These are phyloP conservation scores for Neoarius graeffei DNA, from an alignment of 2,113 vertebrate species.

Conservation along the genomic window DNA sequence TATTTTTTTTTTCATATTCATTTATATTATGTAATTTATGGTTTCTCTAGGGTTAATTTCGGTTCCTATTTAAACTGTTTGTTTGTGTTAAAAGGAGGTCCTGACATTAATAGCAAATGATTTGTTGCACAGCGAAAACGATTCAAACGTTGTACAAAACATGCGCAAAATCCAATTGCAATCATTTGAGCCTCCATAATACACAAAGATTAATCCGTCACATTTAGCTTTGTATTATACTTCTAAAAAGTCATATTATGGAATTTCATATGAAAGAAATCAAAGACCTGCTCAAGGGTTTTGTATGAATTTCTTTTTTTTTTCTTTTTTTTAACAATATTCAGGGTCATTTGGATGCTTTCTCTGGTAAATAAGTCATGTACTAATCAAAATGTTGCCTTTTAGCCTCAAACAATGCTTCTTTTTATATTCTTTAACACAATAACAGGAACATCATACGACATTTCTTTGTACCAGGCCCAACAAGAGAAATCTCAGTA, in stretches of 20 bases:
- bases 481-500: not conserved
- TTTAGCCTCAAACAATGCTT: constrained; percentile 34
- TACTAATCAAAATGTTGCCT: constrained; percentile 29
- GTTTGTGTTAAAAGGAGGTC: not conserved
- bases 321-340: constrained; percentile 24
- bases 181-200: not conserved
- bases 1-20: not conserved
- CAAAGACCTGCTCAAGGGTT: constrained; percentile 1
- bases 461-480: not conserved
- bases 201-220: not conserved
- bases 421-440: constrained; percentile 22
- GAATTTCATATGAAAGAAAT: constrained; percentile 32
- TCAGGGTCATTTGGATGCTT: constrained; percentile 38
- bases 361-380: constrained; percentile 25
- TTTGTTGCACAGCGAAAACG: not conserved
- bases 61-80: not conserved
- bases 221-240: not conserved
- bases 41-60: not conserved
- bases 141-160: constrained; percentile 9
- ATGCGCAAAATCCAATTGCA: not conserved
- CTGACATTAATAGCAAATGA: not conserved
- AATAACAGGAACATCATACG: not conserved
- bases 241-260: not conserved
- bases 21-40: not conserved
- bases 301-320: constrained; percentile 11